Base-by-base conservation (phyloP, 1,140 invertebrate genomes). In the Battus philenor region DNA sequence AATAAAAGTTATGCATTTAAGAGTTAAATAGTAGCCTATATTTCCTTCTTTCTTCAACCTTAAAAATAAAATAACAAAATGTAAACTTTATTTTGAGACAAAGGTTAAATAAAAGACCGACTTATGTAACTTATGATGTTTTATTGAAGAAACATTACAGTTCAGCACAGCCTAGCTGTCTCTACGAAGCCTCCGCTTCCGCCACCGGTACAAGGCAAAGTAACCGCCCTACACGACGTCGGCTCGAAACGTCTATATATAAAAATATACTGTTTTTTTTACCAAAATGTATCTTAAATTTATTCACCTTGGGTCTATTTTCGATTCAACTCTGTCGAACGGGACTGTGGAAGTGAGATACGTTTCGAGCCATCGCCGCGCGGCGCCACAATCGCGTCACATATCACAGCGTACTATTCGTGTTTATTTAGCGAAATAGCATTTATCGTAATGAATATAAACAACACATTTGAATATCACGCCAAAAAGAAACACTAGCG, bases 81-180 rank as follows among this genome's bases (percentile, higher is more conserved):
- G n/a, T n/a, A n/a, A n/a, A n/a, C n/a, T n/a, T n/a, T n/a, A n/a
- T n/a, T n/a, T n/a, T n/a, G n/a, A n/a, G n/a, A n/a, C n/a, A n/a
- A n/a, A n/a, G n/a, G n/a, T n/a, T 49, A 54, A 69, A 72, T 66
- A 48, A 72, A 50, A 66, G 43, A 10, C 17, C 6, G 27, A 12
- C 39, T 36, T 33, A 41, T 41, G 63, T 79, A 80, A 80, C 76
- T 82, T 80, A 82, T 32, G 66, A 66, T 73, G 78, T 51, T 82
- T 82, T 82, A 82, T 80, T 82, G 70, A 78, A 78, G 72, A 77
- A 82, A 76, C 64, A 68, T 69, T 72, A 65, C 51, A 63, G 32
- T 36, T 65, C 64, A 74, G 72, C 76, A 80, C 76, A 82, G 78
- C 72, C 75, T 80, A 80, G 78, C 76, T 76, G 78, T 66, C 55